Conservation (phyloP, 2,888 invertebrate species). For the Metopia argyrocephala region DNA sequence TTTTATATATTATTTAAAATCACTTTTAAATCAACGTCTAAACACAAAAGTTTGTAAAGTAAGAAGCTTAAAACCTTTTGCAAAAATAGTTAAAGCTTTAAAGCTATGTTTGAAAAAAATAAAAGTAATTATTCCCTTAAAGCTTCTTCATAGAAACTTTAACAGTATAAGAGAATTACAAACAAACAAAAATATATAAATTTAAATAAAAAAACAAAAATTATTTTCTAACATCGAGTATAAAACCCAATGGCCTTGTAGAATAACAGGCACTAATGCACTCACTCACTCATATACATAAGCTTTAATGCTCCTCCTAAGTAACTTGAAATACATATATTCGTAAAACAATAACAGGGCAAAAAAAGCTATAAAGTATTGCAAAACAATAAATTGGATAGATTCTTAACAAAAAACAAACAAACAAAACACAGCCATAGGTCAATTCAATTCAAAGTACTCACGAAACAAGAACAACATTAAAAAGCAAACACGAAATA, state of each 20-base stretch:
- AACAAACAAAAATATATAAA: background rate
- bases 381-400: background rate
- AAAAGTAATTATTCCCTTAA: too few species aligned
- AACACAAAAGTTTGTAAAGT: too few species aligned
- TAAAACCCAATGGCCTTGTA: constrained; percentile 48
- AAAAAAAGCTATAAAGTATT: background rate
- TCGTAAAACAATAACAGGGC: background rate
- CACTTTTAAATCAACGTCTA: too few species aligned
- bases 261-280: constrained; percentile 2
- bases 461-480: constrained; percentile 16
- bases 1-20: too few species aligned
- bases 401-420: constrained; percentile 7
- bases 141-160: too few species aligned
- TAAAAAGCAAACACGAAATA: constrained; percentile 4
- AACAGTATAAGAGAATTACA: background rate
- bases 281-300: constrained; percentile 9
- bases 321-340: background rate
- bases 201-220: constrained; percentile 2
- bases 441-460: constrained; percentile 46
- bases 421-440: constrained; percentile 32
- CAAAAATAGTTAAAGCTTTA: too few species aligned
- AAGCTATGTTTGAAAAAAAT: too few species aligned
- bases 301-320: background rate
- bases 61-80: too few species aligned
- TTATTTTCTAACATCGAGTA: constrained; percentile 14